Percentiles rank a stretch among this genome's conserved stretches.
These are phyloP conservation scores for Athalia circularis DNA, from an alignment of 2,888 invertebrate species.

Conservation along the genomic window DNA sequence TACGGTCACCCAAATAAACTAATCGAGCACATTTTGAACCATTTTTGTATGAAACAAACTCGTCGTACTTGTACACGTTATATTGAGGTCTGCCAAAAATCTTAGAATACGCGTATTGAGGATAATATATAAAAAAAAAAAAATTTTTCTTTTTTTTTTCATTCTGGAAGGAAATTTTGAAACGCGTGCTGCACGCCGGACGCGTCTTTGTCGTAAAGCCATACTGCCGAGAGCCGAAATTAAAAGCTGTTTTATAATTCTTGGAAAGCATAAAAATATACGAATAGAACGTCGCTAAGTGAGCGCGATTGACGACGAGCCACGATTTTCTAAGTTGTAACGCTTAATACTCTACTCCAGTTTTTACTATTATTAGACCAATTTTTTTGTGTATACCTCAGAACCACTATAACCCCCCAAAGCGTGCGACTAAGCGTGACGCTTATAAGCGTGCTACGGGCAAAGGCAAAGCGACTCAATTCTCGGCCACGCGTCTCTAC, in stretches of 20 bases:
- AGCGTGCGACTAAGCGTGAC: slow-evolving; percentile 39
- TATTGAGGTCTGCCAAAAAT: slow-evolving; percentile 57
- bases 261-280: not conserved
- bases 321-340: not conserved
- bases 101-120: not conserved
- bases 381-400: slow-evolving; percentile 62
- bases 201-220: not conserved
- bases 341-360: slow-evolving; percentile 58
- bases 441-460: slow-evolving; percentile 8
- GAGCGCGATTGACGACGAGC: slow-evolving; percentile 18
- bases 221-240: not conserved
- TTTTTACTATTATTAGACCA: slow-evolving; percentile 72
- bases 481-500: slow-evolving; percentile 47
- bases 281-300: not conserved
- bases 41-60: slow-evolving; percentile 66
- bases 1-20: slow-evolving; percentile 71
- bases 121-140: slow-evolving; percentile 21
- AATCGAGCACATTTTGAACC: slow-evolving; percentile 57
- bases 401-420: not conserved
- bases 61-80: slow-evolving; percentile 63
- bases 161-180: not conserved
- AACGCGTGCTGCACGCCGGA: too few species aligned
- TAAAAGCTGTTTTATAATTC: not conserved
- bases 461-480: slow-evolving; percentile 31
- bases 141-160: not conserved